phyloP scores from a whole-genome alignment of 2,888 invertebrate species.

The Parasteatoda lunata region DNA sequence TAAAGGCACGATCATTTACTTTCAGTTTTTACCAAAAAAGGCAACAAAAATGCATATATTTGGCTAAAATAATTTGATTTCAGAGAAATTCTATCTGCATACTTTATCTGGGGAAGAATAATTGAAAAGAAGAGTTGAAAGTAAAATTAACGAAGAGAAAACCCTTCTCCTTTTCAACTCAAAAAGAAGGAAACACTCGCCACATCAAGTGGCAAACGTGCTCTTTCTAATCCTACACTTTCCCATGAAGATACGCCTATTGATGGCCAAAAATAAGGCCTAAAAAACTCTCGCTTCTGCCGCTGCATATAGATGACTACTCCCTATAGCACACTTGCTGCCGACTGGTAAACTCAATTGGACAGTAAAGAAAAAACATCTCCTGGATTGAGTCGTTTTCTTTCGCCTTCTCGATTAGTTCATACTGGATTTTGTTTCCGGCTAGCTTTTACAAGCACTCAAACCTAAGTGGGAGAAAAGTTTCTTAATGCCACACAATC shows the following conservation, averaged over 20 bases:
- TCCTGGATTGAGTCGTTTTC: conserved; percentile 51
- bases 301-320: conserved; percentile 43
- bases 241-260: conserved; percentile 26
- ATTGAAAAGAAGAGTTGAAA: conserved; percentile 10
- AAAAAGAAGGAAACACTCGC: conserved; percentile 23
- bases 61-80: conserved; percentile 1
- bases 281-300: conserved; percentile 28
- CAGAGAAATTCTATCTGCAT: not conserved
- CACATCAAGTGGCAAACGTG: conserved; percentile 58
- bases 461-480: conserved; percentile 64
- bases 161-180: not conserved
- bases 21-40: too few species aligned
- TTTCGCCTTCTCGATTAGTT: conserved; percentile 52
- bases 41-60: not conserved
- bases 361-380: conserved; percentile 54
- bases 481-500: conserved; percentile 66
- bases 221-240: conserved; percentile 13
- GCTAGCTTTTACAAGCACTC: conserved; percentile 64
- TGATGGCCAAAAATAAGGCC: conserved; percentile 48
- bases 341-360: conserved; percentile 61
- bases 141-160: conserved; percentile 32
- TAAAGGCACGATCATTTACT: too few species aligned
- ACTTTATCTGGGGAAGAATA: not conserved
- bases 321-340: conserved; percentile 44
- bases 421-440: conserved; percentile 24